A percentile compares a stretch with the other conserved stretches of the same genome.
phyloP scores from a whole-genome alignment of 2,797 vertebrate species.

The Rallus crepitans region DNA sequence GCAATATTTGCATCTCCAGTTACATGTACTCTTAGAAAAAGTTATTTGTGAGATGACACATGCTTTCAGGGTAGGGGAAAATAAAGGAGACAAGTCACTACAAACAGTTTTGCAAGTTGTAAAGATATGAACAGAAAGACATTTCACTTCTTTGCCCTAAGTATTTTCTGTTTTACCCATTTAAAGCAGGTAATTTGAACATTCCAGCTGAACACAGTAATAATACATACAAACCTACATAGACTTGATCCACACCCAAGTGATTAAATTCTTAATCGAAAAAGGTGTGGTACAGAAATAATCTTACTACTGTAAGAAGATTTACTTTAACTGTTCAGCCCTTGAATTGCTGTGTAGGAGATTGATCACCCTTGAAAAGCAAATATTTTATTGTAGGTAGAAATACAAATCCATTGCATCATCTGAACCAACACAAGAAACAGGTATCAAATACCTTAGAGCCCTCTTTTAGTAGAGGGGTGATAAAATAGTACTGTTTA shows the following conservation, averaged over 20 bases:
- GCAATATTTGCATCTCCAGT: neutral
- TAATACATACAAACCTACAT: neutral
- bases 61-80: neutral
- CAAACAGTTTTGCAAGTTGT: neutral
- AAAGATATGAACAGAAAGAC: constrained; percentile 19
- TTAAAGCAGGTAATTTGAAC: neutral
- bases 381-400: constrained; percentile 35
- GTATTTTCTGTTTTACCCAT: neutral
- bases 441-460: neutral
- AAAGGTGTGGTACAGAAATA: constrained; percentile 39
- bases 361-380: constrained; percentile 34
- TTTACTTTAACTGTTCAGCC: constrained; percentile 18
- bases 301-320: constrained; percentile 25
- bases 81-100: neutral
- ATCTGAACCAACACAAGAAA: neutral
- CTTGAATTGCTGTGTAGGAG: neutral
- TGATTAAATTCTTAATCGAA: constrained; percentile 23
- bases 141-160: neutral
- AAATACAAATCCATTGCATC: neutral
- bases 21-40: neutral
- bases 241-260: neutral
- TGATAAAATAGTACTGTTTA: neutral
- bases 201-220: neutral
- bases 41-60: constrained; percentile 20
- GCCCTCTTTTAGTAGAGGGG: neutral